A percentile compares a stretch with the other conserved stretches of the same genome.
Evolutionary conservation across 2,797 vertebrate species (phyloP).

Genomic region (Neostethus bicornis): DNA sequence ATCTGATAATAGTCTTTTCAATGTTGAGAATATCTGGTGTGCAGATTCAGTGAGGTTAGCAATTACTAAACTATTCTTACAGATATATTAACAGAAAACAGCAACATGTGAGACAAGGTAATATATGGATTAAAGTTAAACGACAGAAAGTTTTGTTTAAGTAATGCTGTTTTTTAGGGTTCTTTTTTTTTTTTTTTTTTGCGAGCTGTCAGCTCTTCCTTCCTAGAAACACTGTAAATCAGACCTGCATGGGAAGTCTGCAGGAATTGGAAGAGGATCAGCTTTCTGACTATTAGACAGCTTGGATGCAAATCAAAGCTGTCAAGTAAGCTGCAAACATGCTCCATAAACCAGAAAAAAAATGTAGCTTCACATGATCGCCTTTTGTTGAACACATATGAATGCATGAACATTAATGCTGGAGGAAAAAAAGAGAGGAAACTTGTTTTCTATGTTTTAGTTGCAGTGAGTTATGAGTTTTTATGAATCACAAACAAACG

Average conservation of each 20-base stretch:
- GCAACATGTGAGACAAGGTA: background rate
- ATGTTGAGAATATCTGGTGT: background rate
- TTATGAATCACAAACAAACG: no score
- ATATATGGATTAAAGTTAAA: no score
- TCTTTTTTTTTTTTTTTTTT: no score
- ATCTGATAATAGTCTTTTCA: background rate
- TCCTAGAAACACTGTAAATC: slow-evolving; percentile 15
- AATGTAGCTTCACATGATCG: background rate
- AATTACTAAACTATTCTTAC: background rate
- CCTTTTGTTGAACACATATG: background rate
- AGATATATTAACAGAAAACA: background rate
- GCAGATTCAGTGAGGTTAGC: background rate
- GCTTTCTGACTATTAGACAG: slow-evolving; percentile 42
- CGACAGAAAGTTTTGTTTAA: background rate
- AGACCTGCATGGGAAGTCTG: slow-evolving; percentile 25
- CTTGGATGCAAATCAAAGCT: slow-evolving; percentile 41
- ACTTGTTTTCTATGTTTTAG: no score
- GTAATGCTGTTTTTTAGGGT: slow-evolving; percentile 6
- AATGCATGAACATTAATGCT: background rate
- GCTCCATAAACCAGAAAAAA: background rate
- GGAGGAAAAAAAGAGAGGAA: background rate
- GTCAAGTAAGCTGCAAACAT: slow-evolving; percentile 23
- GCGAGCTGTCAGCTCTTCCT: slow-evolving; percentile 6
- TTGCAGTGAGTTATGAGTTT: no score
- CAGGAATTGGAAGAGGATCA: slow-evolving; percentile 41